A percentile compares a stretch with the other conserved stretches of the same genome.
Evolutionary conservation across 2,113 vertebrate genomes (phyloP).

Genomic region (Jaculus jaculus): DNA sequence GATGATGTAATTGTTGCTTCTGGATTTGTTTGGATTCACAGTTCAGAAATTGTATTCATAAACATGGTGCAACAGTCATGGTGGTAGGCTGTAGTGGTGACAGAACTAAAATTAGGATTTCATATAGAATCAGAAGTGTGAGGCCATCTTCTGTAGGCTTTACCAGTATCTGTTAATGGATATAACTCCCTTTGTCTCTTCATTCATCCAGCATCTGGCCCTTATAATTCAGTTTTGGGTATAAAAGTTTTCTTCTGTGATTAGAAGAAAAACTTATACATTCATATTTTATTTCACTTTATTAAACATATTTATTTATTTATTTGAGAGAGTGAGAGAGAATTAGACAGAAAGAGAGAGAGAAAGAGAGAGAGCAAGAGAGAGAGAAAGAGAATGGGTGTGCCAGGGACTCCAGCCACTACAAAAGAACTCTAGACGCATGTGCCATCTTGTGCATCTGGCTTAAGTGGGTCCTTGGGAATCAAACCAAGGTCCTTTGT

Average conservation of each 20-base stretch:
- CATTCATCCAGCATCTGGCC: neutral
- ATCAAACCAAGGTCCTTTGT: too few relatives aligned
- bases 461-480: too few relatives aligned
- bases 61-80: neutral
- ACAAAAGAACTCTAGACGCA: too few relatives aligned
- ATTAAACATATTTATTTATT: too few relatives aligned
- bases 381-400: too few relatives aligned
- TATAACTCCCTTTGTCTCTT: neutral
- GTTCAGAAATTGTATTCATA: neutral
- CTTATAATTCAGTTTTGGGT: neutral
- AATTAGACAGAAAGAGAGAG: too few relatives aligned
- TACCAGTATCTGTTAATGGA: neutral
- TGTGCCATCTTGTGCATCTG: too few relatives aligned
- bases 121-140: neutral
- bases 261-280: neutral
- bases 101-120: neutral
- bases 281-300: too few relatives aligned
- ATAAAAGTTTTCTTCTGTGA: neutral
- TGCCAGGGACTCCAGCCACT: too few relatives aligned
- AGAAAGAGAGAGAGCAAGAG: too few relatives aligned
- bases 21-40: neutral
- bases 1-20: neutral
- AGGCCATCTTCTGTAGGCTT: neutral
- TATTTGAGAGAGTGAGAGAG: too few relatives aligned
- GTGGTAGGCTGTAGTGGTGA: neutral